Conservation (phyloP, 2,113 vertebrate species). For the Labeo rohita region DNA sequence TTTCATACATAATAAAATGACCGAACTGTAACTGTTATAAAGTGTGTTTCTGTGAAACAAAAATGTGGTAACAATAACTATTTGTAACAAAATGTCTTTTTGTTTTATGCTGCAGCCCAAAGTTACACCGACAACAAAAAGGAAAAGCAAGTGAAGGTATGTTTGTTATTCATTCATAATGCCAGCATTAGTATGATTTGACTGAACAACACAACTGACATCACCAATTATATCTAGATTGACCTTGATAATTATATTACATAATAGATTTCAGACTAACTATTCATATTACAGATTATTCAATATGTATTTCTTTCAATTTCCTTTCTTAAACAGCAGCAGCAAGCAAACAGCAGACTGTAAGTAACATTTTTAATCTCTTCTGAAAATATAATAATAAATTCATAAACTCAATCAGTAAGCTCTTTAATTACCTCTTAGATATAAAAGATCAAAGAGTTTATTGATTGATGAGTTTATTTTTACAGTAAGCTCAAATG, state of each 20-base stretch:
- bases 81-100: not conserved
- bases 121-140: not conserved
- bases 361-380: not conserved
- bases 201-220: not conserved
- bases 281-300: not conserved
- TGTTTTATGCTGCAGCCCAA: conserved; percentile 11
- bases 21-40: not conserved
- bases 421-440: not conserved
- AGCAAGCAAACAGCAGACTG: conserved; percentile 3
- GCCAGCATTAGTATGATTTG: not conserved
- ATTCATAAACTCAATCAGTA: no score
- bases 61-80: conserved; percentile 25
- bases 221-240: not conserved
- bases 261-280: not conserved
- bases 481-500: not conserved
- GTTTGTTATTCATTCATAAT: not conserved
- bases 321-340: conserved; percentile 1
- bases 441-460: not conserved
- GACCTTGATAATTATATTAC: not conserved
- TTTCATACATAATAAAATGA: not conserved
- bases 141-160: not conserved
- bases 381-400: not conserved
- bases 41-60: not conserved
- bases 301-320: not conserved
- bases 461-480: not conserved